phyloP scores from a whole-genome alignment of 2,113 vertebrate genomes.

The Oryzias melastigma region DNA sequence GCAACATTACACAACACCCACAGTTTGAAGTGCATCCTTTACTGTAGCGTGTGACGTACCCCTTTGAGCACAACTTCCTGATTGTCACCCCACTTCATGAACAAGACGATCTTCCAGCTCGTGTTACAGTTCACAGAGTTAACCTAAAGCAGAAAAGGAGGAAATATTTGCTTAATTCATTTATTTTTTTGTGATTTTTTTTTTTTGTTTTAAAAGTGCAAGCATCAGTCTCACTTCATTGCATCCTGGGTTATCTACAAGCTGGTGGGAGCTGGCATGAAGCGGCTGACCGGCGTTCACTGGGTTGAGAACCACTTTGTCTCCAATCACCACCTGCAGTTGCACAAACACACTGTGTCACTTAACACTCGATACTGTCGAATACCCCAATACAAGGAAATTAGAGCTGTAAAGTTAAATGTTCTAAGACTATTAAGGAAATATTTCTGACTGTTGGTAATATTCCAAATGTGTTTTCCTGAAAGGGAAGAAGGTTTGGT shows the following conservation, averaged over 20 bases:
- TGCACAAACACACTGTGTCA: constrained; percentile 2
- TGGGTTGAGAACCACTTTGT: constrained; percentile 97
- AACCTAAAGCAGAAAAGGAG: constrained; percentile 77
- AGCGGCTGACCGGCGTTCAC: constrained; percentile 97
- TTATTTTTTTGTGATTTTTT: too few relatives aligned
- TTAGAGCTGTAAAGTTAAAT: too few relatives aligned
- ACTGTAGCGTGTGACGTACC: constrained; percentile 69
- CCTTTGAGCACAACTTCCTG: constrained; percentile 95
- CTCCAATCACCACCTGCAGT: constrained; percentile 93
- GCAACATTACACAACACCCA: constrained; percentile 20
- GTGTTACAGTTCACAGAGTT: constrained; percentile 99
- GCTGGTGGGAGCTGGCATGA: constrained; percentile 94
- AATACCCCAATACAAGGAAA: too few relatives aligned
- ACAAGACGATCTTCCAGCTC: constrained; percentile 98
- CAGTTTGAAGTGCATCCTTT: neutral
- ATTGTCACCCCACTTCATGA: constrained; percentile 99
- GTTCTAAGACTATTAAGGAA: too few relatives aligned
- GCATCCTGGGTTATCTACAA: constrained; percentile 96
- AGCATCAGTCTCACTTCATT: constrained; percentile 85
- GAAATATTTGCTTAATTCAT: neutral
- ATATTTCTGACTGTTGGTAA: too few relatives aligned
- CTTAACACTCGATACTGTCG: too few relatives aligned
- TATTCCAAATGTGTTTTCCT: too few relatives aligned
- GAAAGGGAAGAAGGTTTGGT: too few relatives aligned
- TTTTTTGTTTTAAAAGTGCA: neutral